Percentiles rank a stretch among this genome's conserved stretches.
phyloP scores from a whole-genome alignment of 2,113 vertebrate genomes.

The Falcunculus frontatus region DNA sequence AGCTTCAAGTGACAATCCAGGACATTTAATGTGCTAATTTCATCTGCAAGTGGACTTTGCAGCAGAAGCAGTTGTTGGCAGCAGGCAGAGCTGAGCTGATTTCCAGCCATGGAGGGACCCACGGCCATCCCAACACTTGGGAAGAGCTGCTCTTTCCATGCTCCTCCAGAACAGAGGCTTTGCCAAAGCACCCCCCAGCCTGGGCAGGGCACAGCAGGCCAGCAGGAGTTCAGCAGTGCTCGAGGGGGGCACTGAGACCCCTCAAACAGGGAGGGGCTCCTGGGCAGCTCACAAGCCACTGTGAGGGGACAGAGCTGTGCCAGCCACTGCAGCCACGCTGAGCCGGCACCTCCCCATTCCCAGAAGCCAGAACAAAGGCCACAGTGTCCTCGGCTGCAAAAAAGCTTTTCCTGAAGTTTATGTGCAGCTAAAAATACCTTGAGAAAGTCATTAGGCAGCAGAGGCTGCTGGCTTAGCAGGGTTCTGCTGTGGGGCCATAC shows the following conservation, averaged over 20 bases:
- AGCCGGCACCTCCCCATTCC: background rate
- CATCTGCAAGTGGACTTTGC: background rate
- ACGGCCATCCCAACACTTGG: accelerated
- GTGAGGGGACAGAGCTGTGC: background rate
- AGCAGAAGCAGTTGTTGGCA: background rate
- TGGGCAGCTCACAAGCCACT: background rate
- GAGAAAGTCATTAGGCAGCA: background rate
- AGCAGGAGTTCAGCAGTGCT: background rate
- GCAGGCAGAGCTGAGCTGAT: background rate
- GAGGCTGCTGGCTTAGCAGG: background rate
- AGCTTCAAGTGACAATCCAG: background rate
- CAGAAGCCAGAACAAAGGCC: slow-evolving; percentile 41
- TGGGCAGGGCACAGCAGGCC: background rate
- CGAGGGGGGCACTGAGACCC: background rate
- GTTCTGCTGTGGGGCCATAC: background rate
- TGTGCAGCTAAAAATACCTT: slow-evolving; percentile 47
- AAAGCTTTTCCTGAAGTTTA: slow-evolving; percentile 43
- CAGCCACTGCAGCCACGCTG: accelerated
- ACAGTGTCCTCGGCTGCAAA: background rate
- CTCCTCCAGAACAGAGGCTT: background rate
- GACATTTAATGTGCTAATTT: background rate
- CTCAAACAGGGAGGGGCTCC: background rate
- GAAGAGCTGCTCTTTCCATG: background rate
- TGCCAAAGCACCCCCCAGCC: background rate
- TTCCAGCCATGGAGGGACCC: background rate